Conservation (phyloP, 2,797 vertebrate species). For the Pipistrellus pygmaeus region DNA sequence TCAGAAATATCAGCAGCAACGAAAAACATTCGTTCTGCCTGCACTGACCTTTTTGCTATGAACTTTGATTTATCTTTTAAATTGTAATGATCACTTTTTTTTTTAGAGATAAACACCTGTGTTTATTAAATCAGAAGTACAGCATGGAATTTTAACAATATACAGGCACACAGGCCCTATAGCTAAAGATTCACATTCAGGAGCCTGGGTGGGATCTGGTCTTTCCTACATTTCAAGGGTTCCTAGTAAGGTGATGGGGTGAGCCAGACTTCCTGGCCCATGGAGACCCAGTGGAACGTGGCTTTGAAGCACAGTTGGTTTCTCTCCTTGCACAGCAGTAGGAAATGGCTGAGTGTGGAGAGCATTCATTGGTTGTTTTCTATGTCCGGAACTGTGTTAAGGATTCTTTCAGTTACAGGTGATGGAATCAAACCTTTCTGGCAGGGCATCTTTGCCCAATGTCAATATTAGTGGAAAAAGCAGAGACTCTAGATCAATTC, state of each 20-base stretch:
- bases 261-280: background rate
- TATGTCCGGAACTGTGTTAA: background rate
- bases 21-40: background rate
- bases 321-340: background rate
- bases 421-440: background rate
- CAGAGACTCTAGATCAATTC: background rate
- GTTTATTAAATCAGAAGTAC: conserved; percentile 29
- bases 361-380: conserved; percentile 9
- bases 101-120: conserved; percentile 37
- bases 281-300: background rate
- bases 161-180: background rate
- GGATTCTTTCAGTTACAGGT: background rate
- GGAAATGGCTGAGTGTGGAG: background rate
- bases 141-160: conserved; percentile 12
- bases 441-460: background rate
- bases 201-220: background rate
- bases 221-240: background rate
- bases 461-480: background rate
- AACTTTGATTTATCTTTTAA: background rate
- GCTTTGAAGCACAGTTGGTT: background rate
- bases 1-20: background rate
- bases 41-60: background rate
- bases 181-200: background rate
- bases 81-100: background rate
- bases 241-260: background rate